Evolutionary conservation across 1,140 invertebrate species (phyloP).

Genomic region (Tribolium castaneum): DNA sequence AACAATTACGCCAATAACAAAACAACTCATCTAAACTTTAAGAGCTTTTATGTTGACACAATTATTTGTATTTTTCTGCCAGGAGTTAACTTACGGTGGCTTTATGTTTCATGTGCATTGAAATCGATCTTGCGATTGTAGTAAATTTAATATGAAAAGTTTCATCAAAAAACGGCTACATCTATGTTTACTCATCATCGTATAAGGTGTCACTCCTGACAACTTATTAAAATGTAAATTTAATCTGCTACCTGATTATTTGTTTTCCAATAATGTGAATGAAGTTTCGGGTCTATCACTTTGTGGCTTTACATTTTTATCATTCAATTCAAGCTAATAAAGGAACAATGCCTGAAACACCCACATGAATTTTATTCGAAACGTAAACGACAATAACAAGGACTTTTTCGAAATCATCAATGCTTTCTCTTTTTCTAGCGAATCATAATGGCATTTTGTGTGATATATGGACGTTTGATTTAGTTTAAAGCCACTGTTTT

Average conservation of each 20-base stretch:
- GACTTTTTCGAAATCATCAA: conserved; percentile 11
- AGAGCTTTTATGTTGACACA: background rate
- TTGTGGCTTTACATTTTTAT: background rate
- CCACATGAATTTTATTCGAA: background rate
- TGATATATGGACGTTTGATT: no score
- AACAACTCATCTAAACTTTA: background rate
- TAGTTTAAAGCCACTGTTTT: no score
- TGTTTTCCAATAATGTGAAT: conserved; percentile 7
- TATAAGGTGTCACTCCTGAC: background rate
- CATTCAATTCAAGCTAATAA: background rate
- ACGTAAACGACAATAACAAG: background rate
- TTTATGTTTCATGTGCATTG: no score
- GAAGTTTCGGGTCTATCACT: background rate
- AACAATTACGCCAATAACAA: background rate
- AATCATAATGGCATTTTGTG: background rate
- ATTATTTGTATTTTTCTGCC: no score
- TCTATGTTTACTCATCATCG: background rate
- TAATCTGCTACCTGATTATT: conserved; percentile 2
- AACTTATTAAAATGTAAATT: conserved; percentile 23
- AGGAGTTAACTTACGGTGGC: no score
- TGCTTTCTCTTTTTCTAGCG: conserved; percentile 2
- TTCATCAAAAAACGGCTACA: background rate
- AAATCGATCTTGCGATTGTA: no score
- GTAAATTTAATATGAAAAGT: no score
- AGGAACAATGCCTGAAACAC: conserved; percentile 7